Conservation (phyloP, 2,888 invertebrate genomes). For the Scaptodrosophila latifasciaeformis region DNA sequence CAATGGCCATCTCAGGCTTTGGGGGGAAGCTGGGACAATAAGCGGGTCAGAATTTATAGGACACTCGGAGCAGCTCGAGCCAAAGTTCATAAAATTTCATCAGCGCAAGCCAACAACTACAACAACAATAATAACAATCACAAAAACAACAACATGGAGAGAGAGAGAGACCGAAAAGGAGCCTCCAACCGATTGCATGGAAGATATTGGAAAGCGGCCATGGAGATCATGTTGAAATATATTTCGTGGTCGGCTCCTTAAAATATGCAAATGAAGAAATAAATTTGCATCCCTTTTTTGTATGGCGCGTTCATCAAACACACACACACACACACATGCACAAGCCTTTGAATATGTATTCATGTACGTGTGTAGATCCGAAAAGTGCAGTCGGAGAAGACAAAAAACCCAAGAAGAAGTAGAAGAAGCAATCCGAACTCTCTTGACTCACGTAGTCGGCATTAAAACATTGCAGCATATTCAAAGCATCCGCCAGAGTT, state of each 20-base stretch:
- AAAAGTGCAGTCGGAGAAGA: conserved; percentile 48
- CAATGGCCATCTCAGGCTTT: conserved; percentile 45
- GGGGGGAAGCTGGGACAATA: conserved; percentile 13
- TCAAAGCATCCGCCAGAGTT: conserved; percentile 49
- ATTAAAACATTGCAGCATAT: conserved; percentile 69
- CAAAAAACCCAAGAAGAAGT: conserved; percentile 5
- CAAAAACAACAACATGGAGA: conserved; percentile 7
- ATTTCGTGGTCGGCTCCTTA: conserved; percentile 71
- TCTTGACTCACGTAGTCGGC: conserved; percentile 58
- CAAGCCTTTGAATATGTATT: conserved; percentile 1
- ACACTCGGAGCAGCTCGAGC: conserved; percentile 44
- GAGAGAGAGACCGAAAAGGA: conserved; percentile 7
- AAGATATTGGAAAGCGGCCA: conserved; percentile 51
- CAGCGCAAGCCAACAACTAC: conserved; percentile 23
- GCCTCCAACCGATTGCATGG: conserved; percentile 23
- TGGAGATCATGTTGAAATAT: conserved; percentile 64
- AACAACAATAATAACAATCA: conserved; percentile 13
- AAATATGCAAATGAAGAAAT: conserved; percentile 76
- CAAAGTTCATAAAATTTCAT: conserved; percentile 66
- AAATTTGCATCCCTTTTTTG: conserved; percentile 73
- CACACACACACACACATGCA: conserved; percentile 23
- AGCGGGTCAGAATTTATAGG: conserved; percentile 54
- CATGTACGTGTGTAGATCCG: conserved; percentile 14
- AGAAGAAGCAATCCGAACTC: neutral
- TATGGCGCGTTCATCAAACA: conserved; percentile 35